Base-by-base conservation (phyloP, 2,113 vertebrate genomes). In the Actenoides lindsayi region DNA sequence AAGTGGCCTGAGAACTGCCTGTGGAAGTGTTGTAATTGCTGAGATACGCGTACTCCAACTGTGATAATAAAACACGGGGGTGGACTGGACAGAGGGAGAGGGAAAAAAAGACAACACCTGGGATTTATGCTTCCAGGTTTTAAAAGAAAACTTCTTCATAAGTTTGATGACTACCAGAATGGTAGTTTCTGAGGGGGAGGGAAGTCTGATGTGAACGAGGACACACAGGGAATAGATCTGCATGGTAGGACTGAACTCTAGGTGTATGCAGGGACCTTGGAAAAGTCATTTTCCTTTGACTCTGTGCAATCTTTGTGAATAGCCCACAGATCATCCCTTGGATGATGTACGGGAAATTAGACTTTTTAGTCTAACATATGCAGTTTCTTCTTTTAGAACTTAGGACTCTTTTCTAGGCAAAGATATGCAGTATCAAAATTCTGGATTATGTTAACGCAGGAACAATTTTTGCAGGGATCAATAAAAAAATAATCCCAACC, bases 11-110 rank as follows among this genome's bases (percentile, higher is more conserved):
- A 83, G 93, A 95, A 87, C 91, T 33, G 64, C 95, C 96, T 70
- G 74, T 96, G 93, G 93, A 92, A 93, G 91, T 71, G 46, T 15
- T 83, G 96, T 97, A 95, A 96, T 96, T 96, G 97, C 97, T 73
- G 95, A 94, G 97, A 65, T 97, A 65, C 5, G 81, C 90, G 88
- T 67, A 48, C 94, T 80, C 96, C 93, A 89, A 86, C 96, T 94
- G 91, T 83, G 96, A 88, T 97, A 96, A 96, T 88, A 94, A 93
- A 95, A 85, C 2, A 4, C 11, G 20, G 69, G 75, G 83, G 95
- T 81, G 62, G 89, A 81, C 50, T 48, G 65, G 59, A 56, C 27
- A 85, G 64, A 53, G 59, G 39, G 46, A 93, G 53, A 50, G 25
- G 42, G 16, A 75, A 69, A 89, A 82, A 96, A 57, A 95, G 86